phyloP scores from a whole-genome alignment of 2,888 invertebrate species.

The Ophioninae sp. region DNA sequence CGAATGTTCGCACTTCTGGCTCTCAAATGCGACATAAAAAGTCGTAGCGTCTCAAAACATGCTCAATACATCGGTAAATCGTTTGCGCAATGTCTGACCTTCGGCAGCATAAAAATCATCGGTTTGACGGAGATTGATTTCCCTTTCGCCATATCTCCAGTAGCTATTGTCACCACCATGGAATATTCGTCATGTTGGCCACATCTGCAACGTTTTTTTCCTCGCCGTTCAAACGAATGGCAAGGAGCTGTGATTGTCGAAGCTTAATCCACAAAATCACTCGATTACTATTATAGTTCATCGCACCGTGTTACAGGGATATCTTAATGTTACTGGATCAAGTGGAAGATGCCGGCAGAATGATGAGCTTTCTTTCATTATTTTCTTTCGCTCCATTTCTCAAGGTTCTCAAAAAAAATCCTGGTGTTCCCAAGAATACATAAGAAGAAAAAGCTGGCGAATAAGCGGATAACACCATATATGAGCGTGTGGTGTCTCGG shows the following conservation, averaged over 20 bases:
- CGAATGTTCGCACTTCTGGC: not conserved
- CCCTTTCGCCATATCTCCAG: not conserved
- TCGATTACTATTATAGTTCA: constrained; percentile 5
- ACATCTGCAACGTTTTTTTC: not conserved
- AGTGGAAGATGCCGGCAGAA: constrained; percentile 16
- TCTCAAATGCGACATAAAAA: not conserved
- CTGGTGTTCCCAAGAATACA: constrained; percentile 51
- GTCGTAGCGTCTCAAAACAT: not conserved
- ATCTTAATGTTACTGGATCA: constrained; percentile 21
- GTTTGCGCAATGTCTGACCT: not conserved
- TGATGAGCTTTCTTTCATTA: not conserved
- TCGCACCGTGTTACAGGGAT: not conserved
- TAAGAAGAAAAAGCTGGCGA: constrained; percentile 37
- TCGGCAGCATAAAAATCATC: not conserved
- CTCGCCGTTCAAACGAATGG: not conserved
- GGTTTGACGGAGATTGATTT: not conserved
- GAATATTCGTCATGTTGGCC: not conserved
- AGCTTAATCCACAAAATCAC: not conserved
- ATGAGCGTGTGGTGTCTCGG: constrained; percentile 56
- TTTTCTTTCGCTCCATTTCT: constrained; percentile 34
- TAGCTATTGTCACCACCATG: not conserved
- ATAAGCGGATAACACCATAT: constrained; percentile 60
- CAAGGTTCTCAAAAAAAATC: constrained; percentile 49
- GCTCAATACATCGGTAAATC: not conserved
- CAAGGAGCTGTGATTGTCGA: not conserved